Evolutionary conservation across 2,797 vertebrate genomes (phyloP).

Genomic region (Amblyopsis hoosieri): DNA sequence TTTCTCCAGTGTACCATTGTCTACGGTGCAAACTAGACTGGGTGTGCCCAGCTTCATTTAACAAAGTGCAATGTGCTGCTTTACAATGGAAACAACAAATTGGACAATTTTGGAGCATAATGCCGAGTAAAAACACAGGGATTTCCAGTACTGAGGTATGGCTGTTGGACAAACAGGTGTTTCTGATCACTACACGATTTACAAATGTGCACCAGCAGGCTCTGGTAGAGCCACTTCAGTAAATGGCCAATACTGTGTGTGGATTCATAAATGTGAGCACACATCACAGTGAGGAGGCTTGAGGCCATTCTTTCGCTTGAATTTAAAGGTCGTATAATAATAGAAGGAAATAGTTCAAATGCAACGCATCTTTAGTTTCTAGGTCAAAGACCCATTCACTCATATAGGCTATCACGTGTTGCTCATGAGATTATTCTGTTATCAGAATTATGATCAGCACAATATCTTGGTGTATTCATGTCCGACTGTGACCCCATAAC

Average conservation of each 20-base stretch:
- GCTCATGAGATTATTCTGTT: constrained; percentile 25
- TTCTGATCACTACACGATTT: constrained; percentile 70
- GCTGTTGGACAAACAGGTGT: constrained; percentile 69
- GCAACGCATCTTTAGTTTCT: constrained; percentile 22
- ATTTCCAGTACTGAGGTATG: constrained; percentile 42
- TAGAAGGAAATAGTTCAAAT: constrained; percentile 41
- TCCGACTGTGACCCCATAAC: constrained; percentile 50
- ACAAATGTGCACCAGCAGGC: constrained; percentile 57
- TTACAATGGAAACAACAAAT: constrained; percentile 61
- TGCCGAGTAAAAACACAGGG: constrained; percentile 28
- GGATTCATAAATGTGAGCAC: constrained; percentile 40
- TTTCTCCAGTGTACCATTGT: constrained; percentile 49
- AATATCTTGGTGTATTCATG: constrained; percentile 40
- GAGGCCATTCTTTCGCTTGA: constrained; percentile 31
- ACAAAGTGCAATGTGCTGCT: constrained; percentile 53
- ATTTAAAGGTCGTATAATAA: constrained; percentile 38
- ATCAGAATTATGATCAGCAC: constrained; percentile 31
- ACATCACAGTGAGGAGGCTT: constrained; percentile 35
- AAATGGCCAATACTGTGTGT: constrained; percentile 48
- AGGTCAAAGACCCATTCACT: constrained; percentile 36
- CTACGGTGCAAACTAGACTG: constrained; percentile 55
- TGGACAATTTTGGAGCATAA: constrained; percentile 52
- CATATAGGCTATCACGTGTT: constrained; percentile 25
- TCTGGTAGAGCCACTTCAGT: constrained; percentile 49
- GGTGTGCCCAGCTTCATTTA: constrained; percentile 60